A percentile compares a stretch with the other conserved stretches of the same genome.
Evolutionary conservation across 1,140 invertebrate species (phyloP).

Genomic region (Lepidurus arcticus): DNA sequence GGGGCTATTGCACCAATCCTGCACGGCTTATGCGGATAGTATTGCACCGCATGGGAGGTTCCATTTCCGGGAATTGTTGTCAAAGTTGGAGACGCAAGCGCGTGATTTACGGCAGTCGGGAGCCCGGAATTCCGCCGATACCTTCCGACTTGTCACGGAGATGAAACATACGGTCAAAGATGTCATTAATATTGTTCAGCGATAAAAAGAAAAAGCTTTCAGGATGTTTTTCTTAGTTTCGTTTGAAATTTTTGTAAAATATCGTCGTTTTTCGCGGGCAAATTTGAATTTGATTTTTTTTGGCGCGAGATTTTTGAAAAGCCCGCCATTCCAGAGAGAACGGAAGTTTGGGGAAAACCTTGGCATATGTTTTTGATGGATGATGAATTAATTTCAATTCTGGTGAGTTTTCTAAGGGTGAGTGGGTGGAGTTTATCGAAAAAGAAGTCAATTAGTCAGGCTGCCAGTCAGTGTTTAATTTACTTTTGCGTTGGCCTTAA

Average conservation of each 20-base stretch:
- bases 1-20: conserved; percentile 67
- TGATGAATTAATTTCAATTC: not conserved
- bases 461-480: conserved; percentile 14
- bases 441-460: conserved; percentile 22
- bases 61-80: conserved; percentile 77
- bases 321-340: not conserved
- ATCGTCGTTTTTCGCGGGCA: not conserved
- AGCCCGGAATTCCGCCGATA: conserved; percentile 61
- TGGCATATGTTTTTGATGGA: not conserved
- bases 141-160: conserved; percentile 61
- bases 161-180: conserved; percentile 74
- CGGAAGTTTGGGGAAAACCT: not conserved
- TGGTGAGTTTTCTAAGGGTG: not conserved
- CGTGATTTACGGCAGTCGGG: conserved; percentile 65
- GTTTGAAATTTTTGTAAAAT: not conserved
- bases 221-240: not conserved
- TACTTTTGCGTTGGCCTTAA: conserved; percentile 2
- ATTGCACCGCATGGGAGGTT: conserved; percentile 81
- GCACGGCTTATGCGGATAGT: conserved; percentile 61
- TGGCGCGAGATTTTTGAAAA: not conserved
- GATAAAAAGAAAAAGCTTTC: conserved; percentile 50
- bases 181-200: conserved; percentile 70
- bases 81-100: conserved; percentile 70
- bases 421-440: not conserved
- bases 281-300: too few relatives aligned